A percentile compares a stretch with the other conserved stretches of the same genome.
Evolutionary conservation across 2,888 invertebrate genomes (phyloP).

Genomic region (Platycheirus rosarum): DNA sequence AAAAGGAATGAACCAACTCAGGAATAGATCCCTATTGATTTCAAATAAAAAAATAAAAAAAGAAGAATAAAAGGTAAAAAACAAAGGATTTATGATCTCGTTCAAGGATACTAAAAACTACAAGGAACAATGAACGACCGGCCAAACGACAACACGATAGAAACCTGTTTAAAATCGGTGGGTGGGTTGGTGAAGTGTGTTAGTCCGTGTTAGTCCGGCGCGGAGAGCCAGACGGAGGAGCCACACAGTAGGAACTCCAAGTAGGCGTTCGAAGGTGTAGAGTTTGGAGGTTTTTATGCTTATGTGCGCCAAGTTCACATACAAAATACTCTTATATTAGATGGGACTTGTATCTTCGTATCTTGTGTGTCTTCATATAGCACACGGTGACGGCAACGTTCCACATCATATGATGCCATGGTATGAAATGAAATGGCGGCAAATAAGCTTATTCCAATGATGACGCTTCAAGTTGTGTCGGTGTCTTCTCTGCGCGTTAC

Average conservation of each 20-base stretch:
- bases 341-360: not conserved
- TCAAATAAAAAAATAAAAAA: slow-evolving; percentile 11
- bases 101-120: slow-evolving; percentile 78
- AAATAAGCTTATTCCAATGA: slow-evolving; percentile 57
- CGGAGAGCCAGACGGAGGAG: slow-evolving; percentile 20
- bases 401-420: slow-evolving; percentile 48
- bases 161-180: slow-evolving; percentile 35
- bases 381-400: slow-evolving; percentile 10
- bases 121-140: slow-evolving; percentile 5
- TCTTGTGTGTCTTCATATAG: not conserved
- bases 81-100: slow-evolving; percentile 80
- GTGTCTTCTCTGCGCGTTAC: slow-evolving; percentile 7
- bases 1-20: slow-evolving; percentile 18
- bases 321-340: slow-evolving; percentile 8
- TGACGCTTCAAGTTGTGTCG: slow-evolving; percentile 53
- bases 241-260: slow-evolving; percentile 28
- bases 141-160: not conserved
- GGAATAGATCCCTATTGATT: slow-evolving; percentile 11
- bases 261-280: slow-evolving; percentile 37
- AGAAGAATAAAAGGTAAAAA: slow-evolving; percentile 46
- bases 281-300: slow-evolving; percentile 18
- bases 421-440: slow-evolving; percentile 70
- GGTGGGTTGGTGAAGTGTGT: slow-evolving; percentile 14
- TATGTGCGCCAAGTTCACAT: slow-evolving; percentile 39
- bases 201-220: not conserved